Evolutionary conservation across 2,797 vertebrate genomes (phyloP).

Genomic region (Coracias cyanogaster): DNA sequence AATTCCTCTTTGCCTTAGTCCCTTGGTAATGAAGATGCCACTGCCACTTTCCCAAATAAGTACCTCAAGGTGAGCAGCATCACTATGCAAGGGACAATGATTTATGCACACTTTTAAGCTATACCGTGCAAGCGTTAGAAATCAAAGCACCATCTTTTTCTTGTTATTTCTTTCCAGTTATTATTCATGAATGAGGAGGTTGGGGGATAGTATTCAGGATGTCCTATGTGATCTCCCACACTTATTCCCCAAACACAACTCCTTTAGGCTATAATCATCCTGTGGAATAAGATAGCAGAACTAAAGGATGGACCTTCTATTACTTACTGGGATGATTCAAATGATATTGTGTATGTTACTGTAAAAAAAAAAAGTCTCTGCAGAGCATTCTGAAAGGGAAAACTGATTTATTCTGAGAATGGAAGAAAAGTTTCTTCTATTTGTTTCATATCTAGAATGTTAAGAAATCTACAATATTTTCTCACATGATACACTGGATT

Average conservation of each 20-base stretch:
- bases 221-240: accelerated
- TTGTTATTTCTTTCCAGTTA: neutral
- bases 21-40: neutral
- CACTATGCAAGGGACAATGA: neutral
- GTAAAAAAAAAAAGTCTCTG: neutral
- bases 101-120: neutral
- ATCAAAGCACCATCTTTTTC: neutral
- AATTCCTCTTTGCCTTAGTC: neutral
- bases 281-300: neutral
- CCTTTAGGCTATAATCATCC: neutral
- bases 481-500: neutral
- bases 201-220: neutral
- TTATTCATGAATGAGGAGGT: neutral
- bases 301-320: neutral
- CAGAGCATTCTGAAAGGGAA: neutral
- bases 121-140: neutral
- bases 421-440: neutral
- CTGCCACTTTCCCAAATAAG: neutral
- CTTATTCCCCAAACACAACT: neutral
- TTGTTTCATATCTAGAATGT: neutral
- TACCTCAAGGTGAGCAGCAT: neutral
- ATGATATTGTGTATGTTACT: neutral
- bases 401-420: accelerated
- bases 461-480: neutral
- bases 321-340: neutral